These are phyloP conservation scores for Pseudanteris insignis DNA, from an alignment of 2,888 invertebrate species.

Conservation along the genomic window DNA sequence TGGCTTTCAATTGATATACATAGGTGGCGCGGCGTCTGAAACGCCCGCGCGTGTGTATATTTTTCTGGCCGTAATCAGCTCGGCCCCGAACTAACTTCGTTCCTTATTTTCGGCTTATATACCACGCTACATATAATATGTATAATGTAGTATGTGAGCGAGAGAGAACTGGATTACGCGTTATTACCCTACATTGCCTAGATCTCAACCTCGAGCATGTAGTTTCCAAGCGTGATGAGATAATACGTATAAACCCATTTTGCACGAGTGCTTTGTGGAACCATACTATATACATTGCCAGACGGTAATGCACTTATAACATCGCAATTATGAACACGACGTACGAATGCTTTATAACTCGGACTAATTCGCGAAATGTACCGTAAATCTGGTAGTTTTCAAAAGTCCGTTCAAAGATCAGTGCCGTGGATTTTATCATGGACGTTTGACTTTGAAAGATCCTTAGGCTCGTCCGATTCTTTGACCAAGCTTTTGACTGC, in stretches of 20 bases:
- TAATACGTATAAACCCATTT: constrained; percentile 46
- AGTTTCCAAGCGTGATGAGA: constrained; percentile 46
- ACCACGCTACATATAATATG: constrained; percentile 30
- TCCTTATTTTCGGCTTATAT: constrained; percentile 42
- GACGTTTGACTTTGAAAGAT: background rate
- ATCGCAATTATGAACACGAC: constrained; percentile 36
- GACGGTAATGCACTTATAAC: constrained; percentile 39
- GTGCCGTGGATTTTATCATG: background rate
- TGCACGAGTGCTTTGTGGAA: constrained; percentile 39
- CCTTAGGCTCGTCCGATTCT: no score
- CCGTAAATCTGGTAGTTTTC: constrained; percentile 11
- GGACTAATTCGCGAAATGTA: constrained; percentile 19
- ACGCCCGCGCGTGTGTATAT: constrained; percentile 18
- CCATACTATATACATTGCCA: constrained; percentile 26
- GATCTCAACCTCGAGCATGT: constrained; percentile 44
- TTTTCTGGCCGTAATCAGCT: constrained; percentile 39
- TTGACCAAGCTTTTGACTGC: no score
- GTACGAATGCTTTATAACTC: constrained; percentile 30
- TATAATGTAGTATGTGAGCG: constrained; percentile 36
- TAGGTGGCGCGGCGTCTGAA: no score
- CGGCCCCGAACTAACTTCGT: constrained; percentile 38
- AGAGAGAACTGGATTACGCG: constrained; percentile 44
- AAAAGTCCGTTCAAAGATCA: constrained; percentile 1
- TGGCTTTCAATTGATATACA: constrained; percentile 13
- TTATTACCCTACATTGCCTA: constrained; percentile 44